Evolutionary conservation across 2,888 invertebrate genomes (phyloP), one percentile per base, ranked within the genome.

Genomic region (Dryadula phaetusa): DNA sequence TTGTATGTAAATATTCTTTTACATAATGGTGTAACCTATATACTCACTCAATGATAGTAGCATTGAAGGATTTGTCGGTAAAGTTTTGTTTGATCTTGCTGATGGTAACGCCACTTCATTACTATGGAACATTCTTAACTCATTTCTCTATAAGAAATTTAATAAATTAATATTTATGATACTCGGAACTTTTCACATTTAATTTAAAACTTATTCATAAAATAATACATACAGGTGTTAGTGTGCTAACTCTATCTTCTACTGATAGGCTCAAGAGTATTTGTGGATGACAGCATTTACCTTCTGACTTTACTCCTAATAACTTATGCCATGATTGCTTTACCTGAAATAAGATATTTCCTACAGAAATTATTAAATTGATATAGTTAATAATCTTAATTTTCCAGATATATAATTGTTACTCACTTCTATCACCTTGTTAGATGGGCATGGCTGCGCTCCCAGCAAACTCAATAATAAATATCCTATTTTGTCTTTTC

Each of bases 401-500:
- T 14, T 10, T 40, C 4, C 44, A 22, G 34, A 28, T 54, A 46
- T 32, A 12, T 14, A 63, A 37, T 22, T 54, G 10, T 52, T 70
- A 75, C 82, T 82, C 77, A 92, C 90, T 76, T 90, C 86, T 76
- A 90, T 79, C 73, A 91, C 82, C 77, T 93, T 87, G 74, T 92
- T 84, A 28, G 89, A 83, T 0, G 94, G 92, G n/a, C 95, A 88
- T 12, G 96, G 94, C 74, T 95, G 95, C 0, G 96, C 95, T 53
- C 95, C 94, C 6, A 96, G 92, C 20, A 97, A 83, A 61, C 95
- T 96, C 8, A 97, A 80, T 10, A 96, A 80, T 49, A 95, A 81
- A 70, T 95, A 95, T 2, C 97, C 97, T 54, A 96, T 90, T 77
- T 94, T 93, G 70, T 95, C 95, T 70, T 93, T 94, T n/a, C 89